These are phyloP conservation scores for Propsilocerus akamusi DNA, from an alignment of 1,140 invertebrate species.

Conservation along the genomic window DNA sequence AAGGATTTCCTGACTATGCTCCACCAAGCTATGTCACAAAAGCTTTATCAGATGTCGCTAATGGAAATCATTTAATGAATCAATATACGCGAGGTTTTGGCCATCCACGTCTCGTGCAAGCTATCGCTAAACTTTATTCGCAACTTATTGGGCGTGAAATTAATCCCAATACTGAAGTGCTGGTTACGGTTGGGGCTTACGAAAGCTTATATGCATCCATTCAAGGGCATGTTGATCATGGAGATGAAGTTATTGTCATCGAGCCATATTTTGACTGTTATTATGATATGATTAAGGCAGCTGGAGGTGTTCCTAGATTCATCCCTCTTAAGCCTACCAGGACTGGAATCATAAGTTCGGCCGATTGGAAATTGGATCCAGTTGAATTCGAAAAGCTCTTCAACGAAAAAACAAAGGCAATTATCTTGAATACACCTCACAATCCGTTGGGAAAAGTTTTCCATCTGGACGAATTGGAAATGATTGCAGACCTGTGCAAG, in stretches of 20 bases:
- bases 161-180: slow-evolving; percentile 64
- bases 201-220: slow-evolving; percentile 75
- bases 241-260: slow-evolving; percentile 90
- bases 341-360: slow-evolving; percentile 35
- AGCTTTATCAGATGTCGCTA: slow-evolving; percentile 47
- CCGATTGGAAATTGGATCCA: slow-evolving; percentile 78
- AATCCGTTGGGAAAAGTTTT: slow-evolving; percentile 92
- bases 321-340: slow-evolving; percentile 56
- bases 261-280: slow-evolving; percentile 99
- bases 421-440: slow-evolving; percentile 92
- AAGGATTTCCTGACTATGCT: slow-evolving; percentile 93
- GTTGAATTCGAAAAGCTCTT: slow-evolving; percentile 70
- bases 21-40: slow-evolving; percentile 70
- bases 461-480: slow-evolving; percentile 42
- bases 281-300: slow-evolving; percentile 77
- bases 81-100: slow-evolving; percentile 88
- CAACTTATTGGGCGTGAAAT: slow-evolving; percentile 52
- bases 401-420: slow-evolving; percentile 78
- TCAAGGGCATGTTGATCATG: slow-evolving; percentile 63
- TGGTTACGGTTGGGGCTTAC: slow-evolving; percentile 85
- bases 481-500: slow-evolving; percentile 75
- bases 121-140: slow-evolving; percentile 69
- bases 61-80: slow-evolving; percentile 57
- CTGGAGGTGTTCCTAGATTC: slow-evolving; percentile 72
- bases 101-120: slow-evolving; percentile 74